These are phyloP conservation scores for Episyrphus balteatus DNA, from an alignment of 1,140 invertebrate species.

Conservation along the genomic window DNA sequence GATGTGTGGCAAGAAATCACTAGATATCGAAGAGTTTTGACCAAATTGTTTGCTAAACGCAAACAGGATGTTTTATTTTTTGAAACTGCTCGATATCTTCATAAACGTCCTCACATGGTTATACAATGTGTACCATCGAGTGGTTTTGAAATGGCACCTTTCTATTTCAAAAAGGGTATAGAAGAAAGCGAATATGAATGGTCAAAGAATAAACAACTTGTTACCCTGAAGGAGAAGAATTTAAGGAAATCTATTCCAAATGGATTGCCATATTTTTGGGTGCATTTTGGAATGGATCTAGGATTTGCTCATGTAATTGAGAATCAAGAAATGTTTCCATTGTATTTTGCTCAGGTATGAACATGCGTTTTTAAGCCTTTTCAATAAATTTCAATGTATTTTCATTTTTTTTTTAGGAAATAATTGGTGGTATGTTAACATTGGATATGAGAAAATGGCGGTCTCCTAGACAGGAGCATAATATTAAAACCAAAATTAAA, in stretches of 20 bases:
- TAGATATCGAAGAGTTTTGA: slow-evolving; percentile 61
- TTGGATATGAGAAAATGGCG: slow-evolving; percentile 75
- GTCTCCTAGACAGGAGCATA: slow-evolving; percentile 57
- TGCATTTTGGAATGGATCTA: slow-evolving; percentile 80
- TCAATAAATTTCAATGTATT: slow-evolving; percentile 6
- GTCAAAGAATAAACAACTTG: slow-evolving; percentile 90
- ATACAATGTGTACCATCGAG: slow-evolving; percentile 74
- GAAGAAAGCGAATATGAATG: slow-evolving; percentile 90
- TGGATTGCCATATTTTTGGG: slow-evolving; percentile 86
- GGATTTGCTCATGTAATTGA: slow-evolving; percentile 97
- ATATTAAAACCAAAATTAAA: slow-evolving; percentile 22
- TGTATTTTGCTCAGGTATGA: slow-evolving; percentile 78
- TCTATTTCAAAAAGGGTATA: slow-evolving; percentile 97
- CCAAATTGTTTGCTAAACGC: slow-evolving; percentile 60
- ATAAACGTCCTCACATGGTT: slow-evolving; percentile 71
- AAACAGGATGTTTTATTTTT: slow-evolving; percentile 82
- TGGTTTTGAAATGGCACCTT: slow-evolving; percentile 59
- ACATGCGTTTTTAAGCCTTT: neutral
- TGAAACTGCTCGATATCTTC: slow-evolving; percentile 68
- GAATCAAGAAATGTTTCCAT: slow-evolving; percentile 77
- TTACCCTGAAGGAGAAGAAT: slow-evolving; percentile 65
- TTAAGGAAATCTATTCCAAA: slow-evolving; percentile 77
- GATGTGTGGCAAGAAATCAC: slow-evolving; percentile 85
- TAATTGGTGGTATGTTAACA: slow-evolving; percentile 89
- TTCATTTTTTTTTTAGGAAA: slow-evolving; percentile 54